Conservation (phyloP, 2,797 vertebrate genomes). For the Myotis myotis region DNA sequence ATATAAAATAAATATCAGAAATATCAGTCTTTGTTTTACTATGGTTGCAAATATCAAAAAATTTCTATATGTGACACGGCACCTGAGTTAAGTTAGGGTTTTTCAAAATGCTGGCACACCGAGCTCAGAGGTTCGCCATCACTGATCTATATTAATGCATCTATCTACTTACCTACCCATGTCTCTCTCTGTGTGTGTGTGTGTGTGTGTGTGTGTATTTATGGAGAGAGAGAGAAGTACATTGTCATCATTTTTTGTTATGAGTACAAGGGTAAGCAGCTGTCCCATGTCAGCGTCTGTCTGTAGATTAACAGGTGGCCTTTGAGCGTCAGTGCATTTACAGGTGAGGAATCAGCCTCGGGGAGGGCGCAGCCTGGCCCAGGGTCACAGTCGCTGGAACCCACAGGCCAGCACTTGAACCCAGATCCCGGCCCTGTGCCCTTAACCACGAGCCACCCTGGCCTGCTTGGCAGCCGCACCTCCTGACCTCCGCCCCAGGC, state of each 20-base stretch:
- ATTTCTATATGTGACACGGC: no score
- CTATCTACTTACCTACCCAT: no score
- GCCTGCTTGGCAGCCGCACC: neutral
- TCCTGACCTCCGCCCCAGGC: neutral
- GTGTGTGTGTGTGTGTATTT: neutral
- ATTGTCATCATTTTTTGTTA: neutral
- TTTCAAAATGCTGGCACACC: no score
- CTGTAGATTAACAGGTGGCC: neutral
- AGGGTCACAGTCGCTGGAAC: neutral
- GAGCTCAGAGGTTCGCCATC: no score
- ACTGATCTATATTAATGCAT: neutral
- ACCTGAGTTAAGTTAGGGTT: no score
- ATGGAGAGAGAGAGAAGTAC: neutral
- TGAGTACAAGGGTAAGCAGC: neutral
- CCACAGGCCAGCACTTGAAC: neutral
- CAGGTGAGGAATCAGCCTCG: neutral
- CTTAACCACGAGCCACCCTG: neutral
- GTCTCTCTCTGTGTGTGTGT: no score
- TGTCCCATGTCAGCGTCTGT: neutral
- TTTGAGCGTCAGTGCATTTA: rapidly evolving
- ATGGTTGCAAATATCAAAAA: no score
- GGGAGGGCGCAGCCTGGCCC: neutral
- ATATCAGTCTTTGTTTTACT: no score
- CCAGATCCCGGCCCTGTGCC: neutral
- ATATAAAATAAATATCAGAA: no score